Conservation (phyloP, 2,113 vertebrate species). For the Scolopax mira region DNA sequence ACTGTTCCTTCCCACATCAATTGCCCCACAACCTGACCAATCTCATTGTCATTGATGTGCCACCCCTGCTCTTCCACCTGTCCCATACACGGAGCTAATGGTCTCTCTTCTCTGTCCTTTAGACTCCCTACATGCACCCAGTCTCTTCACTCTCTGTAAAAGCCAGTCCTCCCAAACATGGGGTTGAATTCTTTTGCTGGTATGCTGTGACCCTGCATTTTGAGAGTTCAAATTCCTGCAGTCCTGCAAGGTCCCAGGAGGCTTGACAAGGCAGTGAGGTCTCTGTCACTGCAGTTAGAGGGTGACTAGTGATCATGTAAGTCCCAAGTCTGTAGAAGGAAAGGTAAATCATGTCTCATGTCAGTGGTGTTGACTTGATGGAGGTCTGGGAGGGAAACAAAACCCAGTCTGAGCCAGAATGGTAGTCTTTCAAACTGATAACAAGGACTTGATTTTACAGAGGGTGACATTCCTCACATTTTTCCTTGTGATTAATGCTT, state of each 20-base stretch:
- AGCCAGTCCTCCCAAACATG: accelerated
- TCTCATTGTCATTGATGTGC: accelerated
- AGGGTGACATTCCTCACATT: slow-evolving; percentile 45
- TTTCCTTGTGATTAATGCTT: neutral
- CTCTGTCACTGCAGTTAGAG: neutral
- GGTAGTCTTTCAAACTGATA: neutral
- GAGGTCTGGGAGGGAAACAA: neutral
- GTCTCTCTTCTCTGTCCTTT: neutral
- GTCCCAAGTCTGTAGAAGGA: neutral
- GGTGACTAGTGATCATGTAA: accelerated
- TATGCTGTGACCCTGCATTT: accelerated
- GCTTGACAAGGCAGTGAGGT: neutral
- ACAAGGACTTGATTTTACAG: slow-evolving; percentile 31
- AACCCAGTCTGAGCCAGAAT: neutral
- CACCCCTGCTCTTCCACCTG: neutral
- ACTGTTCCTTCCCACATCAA: neutral
- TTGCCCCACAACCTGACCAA: too few species aligned
- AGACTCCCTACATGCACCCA: neutral
- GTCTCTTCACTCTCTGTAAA: neutral
- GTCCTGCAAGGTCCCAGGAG: neutral
- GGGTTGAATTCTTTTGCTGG: neutral
- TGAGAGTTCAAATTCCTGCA: neutral
- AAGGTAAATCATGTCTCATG: neutral
- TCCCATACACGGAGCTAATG: accelerated
- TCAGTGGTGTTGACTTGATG: neutral